A percentile compares a stretch with the other conserved stretches of the same genome.
Evolutionary conservation across 2,888 invertebrate genomes (phyloP).

Genomic region (Acrobasis consociella): DNA sequence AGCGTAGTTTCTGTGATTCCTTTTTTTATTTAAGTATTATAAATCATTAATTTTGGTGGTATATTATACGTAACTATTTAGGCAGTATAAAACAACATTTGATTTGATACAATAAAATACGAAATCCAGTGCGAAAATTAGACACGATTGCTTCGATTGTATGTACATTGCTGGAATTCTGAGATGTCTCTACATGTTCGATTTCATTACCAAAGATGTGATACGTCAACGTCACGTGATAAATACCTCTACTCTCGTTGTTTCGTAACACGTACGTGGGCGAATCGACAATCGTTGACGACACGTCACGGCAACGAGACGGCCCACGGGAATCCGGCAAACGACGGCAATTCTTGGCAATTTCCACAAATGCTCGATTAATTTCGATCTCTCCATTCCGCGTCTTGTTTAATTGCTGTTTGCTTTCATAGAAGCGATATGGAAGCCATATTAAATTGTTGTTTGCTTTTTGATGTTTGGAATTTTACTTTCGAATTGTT

Average conservation of each 20-base stretch:
- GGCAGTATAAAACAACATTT: too few species aligned
- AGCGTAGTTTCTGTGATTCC: too few species aligned
- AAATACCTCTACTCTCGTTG: neutral
- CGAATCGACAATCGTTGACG: neutral
- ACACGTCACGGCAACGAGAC: neutral
- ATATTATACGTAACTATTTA: too few species aligned
- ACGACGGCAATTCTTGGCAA: conserved; percentile 13
- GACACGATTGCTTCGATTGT: too few species aligned
- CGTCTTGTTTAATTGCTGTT: conserved; percentile 8
- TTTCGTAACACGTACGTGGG: neutral
- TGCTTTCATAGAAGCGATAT: neutral
- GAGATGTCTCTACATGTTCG: too few species aligned
- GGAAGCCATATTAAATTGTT: neutral
- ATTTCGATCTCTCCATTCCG: neutral
- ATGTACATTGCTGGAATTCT: too few species aligned
- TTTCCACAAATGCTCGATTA: conserved; percentile 16
- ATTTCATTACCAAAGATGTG: neutral
- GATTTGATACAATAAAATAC: too few species aligned
- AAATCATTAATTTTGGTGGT: too few species aligned
- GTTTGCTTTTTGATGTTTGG: neutral
- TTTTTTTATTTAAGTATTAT: too few species aligned
- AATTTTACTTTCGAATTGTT: neutral
- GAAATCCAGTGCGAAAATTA: too few species aligned
- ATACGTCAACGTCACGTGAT: neutral
- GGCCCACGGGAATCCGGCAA: neutral